These are phyloP conservation scores for Boloria euphrosyne DNA, from an alignment of 2,888 invertebrate species.

Conservation along the genomic window DNA sequence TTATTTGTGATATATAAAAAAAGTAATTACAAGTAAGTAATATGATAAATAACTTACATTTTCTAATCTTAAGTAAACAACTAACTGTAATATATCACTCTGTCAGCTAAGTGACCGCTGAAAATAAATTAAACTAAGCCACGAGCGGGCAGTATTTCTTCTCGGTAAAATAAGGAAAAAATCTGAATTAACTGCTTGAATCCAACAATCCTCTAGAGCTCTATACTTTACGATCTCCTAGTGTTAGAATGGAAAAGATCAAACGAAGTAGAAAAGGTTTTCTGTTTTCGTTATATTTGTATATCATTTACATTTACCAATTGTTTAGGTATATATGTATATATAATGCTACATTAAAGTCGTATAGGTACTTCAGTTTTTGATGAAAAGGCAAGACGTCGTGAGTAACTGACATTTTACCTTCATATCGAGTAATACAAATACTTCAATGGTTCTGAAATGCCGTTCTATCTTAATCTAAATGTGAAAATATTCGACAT, in stretches of 20 bases:
- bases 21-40: neutral
- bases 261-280: slow-evolving; percentile 16
- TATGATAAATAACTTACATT: neutral
- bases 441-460: too few species aligned
- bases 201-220: slow-evolving; percentile 47
- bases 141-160: slow-evolving; percentile 35
- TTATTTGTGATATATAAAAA: neutral
- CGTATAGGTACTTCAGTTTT: too few species aligned
- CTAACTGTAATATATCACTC: slow-evolving; percentile 26
- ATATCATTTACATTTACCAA: too few species aligned
- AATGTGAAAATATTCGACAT: too few species aligned
- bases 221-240: slow-evolving; percentile 48
- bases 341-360: too few species aligned
- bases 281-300: too few species aligned
- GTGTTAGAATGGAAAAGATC: slow-evolving; percentile 38
- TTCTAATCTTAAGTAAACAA: neutral
- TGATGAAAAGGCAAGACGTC: too few species aligned
- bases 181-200: slow-evolving; percentile 46
- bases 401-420: too few species aligned
- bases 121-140: slow-evolving; percentile 36
- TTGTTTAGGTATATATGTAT: too few species aligned
- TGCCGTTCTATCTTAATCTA: too few species aligned
- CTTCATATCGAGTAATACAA: too few species aligned
- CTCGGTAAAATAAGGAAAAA: slow-evolving; percentile 39
- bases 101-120: slow-evolving; percentile 29